Evolutionary conservation across 1,140 invertebrate genomes (phyloP).

Genomic region (Maconellicoccus hirsutus): DNA sequence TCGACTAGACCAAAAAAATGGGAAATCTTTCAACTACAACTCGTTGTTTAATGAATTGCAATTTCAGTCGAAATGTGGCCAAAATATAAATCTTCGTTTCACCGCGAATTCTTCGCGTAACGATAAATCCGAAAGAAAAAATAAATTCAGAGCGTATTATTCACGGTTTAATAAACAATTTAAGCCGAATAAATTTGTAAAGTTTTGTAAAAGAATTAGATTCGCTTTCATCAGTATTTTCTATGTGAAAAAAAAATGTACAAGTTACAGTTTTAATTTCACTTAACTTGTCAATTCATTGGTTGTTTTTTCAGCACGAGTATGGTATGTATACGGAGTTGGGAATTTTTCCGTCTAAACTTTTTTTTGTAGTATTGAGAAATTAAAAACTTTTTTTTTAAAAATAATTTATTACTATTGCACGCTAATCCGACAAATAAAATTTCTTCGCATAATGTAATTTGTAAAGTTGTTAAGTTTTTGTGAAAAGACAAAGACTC

Average conservation of each 20-base stretch:
- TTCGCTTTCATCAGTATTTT: background rate
- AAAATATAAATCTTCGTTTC: no score
- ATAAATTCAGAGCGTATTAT: no score
- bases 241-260: background rate
- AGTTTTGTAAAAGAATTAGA: background rate
- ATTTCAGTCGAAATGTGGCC: no score
- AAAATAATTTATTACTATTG: conserved; percentile 1
- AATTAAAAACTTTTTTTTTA: background rate
- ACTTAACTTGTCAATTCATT: background rate
- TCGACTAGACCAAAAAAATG: no score
- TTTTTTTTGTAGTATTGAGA: background rate
- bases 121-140: no score
- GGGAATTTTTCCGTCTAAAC: background rate
- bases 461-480: conserved; percentile 8
- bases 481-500: background rate
- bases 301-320: no score
- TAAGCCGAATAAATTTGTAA: background rate
- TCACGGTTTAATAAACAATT: no score
- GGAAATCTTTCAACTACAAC: no score
- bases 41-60: no score
- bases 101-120: no score
- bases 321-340: background rate
- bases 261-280: background rate
- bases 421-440: background rate
- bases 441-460: background rate